Conservation (phyloP, 1,140 invertebrate species). For the Drosophila bipectinata region DNA sequence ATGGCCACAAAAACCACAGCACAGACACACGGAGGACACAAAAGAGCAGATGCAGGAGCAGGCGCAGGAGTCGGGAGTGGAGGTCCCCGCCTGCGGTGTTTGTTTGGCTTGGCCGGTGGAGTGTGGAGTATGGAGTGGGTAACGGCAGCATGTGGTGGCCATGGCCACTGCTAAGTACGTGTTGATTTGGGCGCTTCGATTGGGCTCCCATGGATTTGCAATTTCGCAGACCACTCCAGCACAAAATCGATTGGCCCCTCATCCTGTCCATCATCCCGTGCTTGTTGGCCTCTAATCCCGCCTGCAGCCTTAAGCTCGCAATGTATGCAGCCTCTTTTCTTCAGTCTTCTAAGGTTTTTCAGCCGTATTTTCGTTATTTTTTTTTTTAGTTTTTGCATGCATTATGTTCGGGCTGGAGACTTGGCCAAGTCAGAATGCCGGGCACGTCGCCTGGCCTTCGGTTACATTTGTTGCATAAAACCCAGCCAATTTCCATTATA, state of each 20-base stretch:
- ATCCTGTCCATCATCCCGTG: slow-evolving; percentile 38
- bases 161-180: slow-evolving; percentile 71
- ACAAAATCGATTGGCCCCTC: slow-evolving; percentile 39
- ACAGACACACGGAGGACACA: slow-evolving; percentile 31
- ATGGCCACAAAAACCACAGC: slow-evolving; percentile 63
- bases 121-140: neutral
- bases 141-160: slow-evolving; percentile 42
- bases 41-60: slow-evolving; percentile 23
- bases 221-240: slow-evolving; percentile 6
- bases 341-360: slow-evolving; percentile 38
- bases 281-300: slow-evolving; percentile 57
- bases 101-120: slow-evolving; percentile 24
- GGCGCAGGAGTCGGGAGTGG: slow-evolving; percentile 1
- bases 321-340: slow-evolving; percentile 63
- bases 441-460: slow-evolving; percentile 68
- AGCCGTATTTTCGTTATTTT: neutral
- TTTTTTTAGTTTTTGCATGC: slow-evolving; percentile 51
- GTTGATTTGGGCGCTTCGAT: slow-evolving; percentile 73
- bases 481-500: slow-evolving; percentile 73
- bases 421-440: slow-evolving; percentile 54
- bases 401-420: slow-evolving; percentile 53
- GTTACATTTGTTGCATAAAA: slow-evolving; percentile 80
- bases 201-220: slow-evolving; percentile 49
- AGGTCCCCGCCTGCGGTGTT: slow-evolving; percentile 32
- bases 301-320: slow-evolving; percentile 52